phyloP scores from a whole-genome alignment of 30 jellyfish, hydroid and myxozoan genomes.

The Pseudorhiza aurosa region DNA sequence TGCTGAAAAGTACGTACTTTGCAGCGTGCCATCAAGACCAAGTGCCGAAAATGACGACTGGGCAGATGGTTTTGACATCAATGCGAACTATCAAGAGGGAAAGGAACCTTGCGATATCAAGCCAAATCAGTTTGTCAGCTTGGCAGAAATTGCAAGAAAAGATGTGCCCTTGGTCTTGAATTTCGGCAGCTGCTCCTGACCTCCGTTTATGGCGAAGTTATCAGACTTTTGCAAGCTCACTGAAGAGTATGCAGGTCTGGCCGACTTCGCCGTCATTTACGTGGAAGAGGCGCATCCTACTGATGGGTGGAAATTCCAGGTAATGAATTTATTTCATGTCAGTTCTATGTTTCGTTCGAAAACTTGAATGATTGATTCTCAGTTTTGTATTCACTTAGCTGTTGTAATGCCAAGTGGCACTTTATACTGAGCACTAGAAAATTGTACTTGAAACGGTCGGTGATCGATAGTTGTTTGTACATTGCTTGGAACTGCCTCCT shows the following conservation, averaged over 20 bases:
- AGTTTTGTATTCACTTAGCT: too few species aligned
- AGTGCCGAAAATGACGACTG: background rate
- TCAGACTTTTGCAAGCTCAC: conserved; percentile 67
- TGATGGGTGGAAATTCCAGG: conserved; percentile 86
- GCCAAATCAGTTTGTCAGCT: background rate
- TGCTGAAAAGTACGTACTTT: background rate
- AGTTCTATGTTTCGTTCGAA: too few species aligned
- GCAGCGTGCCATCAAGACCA: background rate
- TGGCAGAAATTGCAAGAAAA: conserved; percentile 23
- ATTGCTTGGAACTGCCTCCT: too few species aligned
- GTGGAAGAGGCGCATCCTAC: conserved; percentile 93
- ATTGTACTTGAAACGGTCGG: too few species aligned
- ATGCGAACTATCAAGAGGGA: background rate
- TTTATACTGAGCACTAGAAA: too few species aligned
- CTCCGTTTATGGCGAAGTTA: conserved; percentile 84
- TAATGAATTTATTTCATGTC: background rate
- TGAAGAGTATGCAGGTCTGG: conserved; percentile 56
- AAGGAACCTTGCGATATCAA: background rate
- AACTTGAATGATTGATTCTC: too few species aligned
- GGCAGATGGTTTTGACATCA: background rate
- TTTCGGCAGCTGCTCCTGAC: conserved; percentile 96
- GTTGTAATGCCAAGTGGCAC: too few species aligned
- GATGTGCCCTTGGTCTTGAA: conserved; percentile 81
- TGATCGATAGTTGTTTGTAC: too few species aligned
- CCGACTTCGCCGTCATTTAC: conserved; percentile 79